phyloP scores from a whole-genome alignment of 2,888 invertebrate species.

The Theretra japonica region DNA sequence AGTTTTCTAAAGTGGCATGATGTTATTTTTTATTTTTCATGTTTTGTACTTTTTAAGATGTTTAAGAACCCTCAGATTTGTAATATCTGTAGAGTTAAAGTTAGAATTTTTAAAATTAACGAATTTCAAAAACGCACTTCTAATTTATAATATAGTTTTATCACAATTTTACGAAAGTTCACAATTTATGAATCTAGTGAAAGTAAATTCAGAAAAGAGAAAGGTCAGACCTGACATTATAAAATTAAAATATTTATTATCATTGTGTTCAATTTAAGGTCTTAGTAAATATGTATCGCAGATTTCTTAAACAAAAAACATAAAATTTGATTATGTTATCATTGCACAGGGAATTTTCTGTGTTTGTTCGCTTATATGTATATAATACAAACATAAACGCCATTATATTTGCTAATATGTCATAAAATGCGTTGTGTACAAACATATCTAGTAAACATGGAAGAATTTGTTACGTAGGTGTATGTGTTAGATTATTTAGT shows the following conservation, averaged over 20 bases:
- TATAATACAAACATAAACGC: not conserved
- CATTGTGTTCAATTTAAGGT: no score
- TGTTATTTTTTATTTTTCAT: no score
- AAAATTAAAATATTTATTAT: not conserved
- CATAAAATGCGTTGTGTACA: not conserved
- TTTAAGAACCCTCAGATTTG: no score
- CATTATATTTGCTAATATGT: not conserved
- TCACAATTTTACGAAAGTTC: not conserved
- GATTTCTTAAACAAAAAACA: no score
- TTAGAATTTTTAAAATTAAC: no score
- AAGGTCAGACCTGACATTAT: not conserved
- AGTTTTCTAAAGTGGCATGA: not conserved
- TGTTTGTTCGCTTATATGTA: not conserved
- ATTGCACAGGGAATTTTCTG: no score
- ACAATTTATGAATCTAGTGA: not conserved
- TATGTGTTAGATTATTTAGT: slow-evolving; percentile 37
- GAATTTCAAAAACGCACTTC: no score
- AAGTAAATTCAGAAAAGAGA: not conserved
- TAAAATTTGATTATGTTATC: no score
- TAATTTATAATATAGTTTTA: not conserved
- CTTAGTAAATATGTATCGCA: no score
- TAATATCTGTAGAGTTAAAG: no score
- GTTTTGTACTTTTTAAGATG: no score
- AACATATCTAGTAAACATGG: not conserved
- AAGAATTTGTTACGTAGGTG: slow-evolving; percentile 15